A percentile compares a stretch with the other conserved stretches of the same genome.
phyloP scores from a whole-genome alignment of 2,888 invertebrate genomes.

The Pinctada fucata region DNA sequence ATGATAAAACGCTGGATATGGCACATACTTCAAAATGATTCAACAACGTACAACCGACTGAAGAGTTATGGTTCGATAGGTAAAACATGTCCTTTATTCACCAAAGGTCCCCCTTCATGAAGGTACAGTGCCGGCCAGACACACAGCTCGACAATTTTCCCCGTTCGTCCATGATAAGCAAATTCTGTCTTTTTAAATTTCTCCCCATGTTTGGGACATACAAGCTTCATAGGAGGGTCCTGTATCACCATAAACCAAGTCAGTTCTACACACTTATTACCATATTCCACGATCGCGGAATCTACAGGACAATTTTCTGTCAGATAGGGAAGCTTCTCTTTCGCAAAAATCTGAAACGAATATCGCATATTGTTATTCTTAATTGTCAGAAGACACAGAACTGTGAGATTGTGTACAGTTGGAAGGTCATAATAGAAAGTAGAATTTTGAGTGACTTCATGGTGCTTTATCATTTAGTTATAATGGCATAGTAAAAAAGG shows the following conservation, averaged over 20 bases:
- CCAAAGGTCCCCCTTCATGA: constrained; percentile 6
- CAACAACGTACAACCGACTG: no score
- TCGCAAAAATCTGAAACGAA: neutral
- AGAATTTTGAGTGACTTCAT: no score
- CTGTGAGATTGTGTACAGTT: no score
- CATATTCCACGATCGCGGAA: neutral
- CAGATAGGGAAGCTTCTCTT: neutral
- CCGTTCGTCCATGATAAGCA: constrained; percentile 19
- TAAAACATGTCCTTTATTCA: constrained; percentile 16
- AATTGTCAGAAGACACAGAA: neutral
- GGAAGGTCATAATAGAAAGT: no score
- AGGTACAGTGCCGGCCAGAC: constrained; percentile 17
- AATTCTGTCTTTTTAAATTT: constrained; percentile 14
- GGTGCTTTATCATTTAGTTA: no score
- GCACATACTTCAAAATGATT: no score
- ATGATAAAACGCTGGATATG: no score
- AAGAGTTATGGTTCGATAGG: neutral
- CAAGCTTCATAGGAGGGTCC: constrained; percentile 25
- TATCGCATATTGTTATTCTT: neutral
- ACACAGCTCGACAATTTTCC: constrained; percentile 6
- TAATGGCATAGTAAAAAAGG: no score
- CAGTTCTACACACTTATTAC: constrained; percentile 26
- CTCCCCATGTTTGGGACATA: constrained; percentile 7
- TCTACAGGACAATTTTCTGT: neutral
- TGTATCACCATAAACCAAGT: constrained; percentile 31